Evolutionary conservation across 1,140 invertebrate genomes (phyloP), one percentile per base, ranked within the genome.

Genomic region (Ostrea denselamellosa): DNA sequence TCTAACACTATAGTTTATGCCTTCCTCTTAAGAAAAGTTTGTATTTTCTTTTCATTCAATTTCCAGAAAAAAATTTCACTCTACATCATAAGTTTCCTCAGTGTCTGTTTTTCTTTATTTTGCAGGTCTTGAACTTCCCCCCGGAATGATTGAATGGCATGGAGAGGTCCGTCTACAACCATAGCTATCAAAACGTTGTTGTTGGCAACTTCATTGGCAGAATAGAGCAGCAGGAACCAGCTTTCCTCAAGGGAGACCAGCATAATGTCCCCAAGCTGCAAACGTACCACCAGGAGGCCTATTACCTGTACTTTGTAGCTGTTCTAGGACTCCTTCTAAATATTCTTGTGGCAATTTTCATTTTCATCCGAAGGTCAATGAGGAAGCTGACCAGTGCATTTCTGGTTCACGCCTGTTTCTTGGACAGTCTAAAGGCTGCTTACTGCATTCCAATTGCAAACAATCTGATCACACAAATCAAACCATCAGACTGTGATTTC

Each of bases 391-490:
- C 94, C 10, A 94, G 92, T 86, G 93, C 93, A 44, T 95, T 94
- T 88, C 90, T 94, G 17, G 90, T 94, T 10, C 94, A 95, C 85
- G 93, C 92, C 44, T 93, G 92, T 85, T 92, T 94, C 28, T 89
- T 95, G 44, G 93, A 95, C 90, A 90, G 92, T n/a, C 81, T 94
- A 22, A 94, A 94, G 89, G 92, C 93, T 25, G 90, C 91, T 53
- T 95, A 92, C 90, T 95, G 94, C 91, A 92, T 95, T 86, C 93
- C 93, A 28, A 95, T 94, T 87, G 94, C 92, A 7, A 90, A 91
- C 22, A 94, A 94, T 85, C 91, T 95, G n/a, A 90, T 94, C 0
- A 90, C 87, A 34, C 90, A 93, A 62, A 85, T 91, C n/a, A 92
- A 90, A 17, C 94, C 94, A 0, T 62, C 89, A 0, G 91, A 93